These are phyloP conservation scores for Rapana venosa DNA, from an alignment of 2,888 invertebrate genomes.

Conservation along the genomic window DNA sequence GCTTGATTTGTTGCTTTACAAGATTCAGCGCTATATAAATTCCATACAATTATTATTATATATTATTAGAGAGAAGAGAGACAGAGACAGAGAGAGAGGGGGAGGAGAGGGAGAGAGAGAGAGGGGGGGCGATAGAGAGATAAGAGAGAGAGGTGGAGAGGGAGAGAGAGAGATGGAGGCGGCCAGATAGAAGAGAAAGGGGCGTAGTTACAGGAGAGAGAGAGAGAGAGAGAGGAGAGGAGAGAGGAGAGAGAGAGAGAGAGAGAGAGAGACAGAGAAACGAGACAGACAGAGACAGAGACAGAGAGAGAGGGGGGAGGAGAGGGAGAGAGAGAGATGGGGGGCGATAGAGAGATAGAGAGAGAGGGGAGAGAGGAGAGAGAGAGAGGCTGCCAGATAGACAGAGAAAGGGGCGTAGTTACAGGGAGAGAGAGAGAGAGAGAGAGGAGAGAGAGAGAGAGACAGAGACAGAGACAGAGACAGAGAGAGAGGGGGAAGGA, in stretches of 20 bases:
- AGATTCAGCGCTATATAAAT: too few species aligned
- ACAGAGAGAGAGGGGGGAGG: neutral
- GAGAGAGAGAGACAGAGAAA: neutral
- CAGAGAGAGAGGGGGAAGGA: too few species aligned
- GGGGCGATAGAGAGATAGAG: too few species aligned
- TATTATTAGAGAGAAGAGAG: neutral
- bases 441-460: too few species aligned
- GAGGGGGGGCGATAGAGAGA: neutral
- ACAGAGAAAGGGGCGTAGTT: too few species aligned
- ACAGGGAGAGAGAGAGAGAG: too few species aligned
- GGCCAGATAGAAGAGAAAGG: conserved; percentile 4
- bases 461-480: too few species aligned
- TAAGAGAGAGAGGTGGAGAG: neutral
- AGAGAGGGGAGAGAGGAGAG: too few species aligned
- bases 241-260: neutral
- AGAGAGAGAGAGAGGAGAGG: neutral
- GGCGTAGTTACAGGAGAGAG: conserved; percentile 14
- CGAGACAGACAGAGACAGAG: neutral
- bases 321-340: neutral
- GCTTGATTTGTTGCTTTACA: too few species aligned
- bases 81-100: neutral
- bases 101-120: neutral
- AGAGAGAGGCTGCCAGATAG: too few species aligned
- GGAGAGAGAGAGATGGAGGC: conserved; percentile 32
- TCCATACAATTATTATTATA: too few species aligned